Base-by-base conservation (phyloP, 2,113 vertebrate genomes). In the Pseudolaguvia tuberculata region DNA sequence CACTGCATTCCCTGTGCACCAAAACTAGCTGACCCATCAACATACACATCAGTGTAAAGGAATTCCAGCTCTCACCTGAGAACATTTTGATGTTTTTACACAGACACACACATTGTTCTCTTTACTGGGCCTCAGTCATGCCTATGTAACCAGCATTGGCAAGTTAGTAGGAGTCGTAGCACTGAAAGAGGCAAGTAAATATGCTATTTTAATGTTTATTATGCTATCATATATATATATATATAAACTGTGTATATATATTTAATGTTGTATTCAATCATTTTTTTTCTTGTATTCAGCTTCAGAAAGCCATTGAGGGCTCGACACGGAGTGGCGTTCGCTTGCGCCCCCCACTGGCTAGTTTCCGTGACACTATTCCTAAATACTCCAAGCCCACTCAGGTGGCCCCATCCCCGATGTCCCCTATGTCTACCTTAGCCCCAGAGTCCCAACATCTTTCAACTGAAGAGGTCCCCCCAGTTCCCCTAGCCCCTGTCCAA, bases 301-400 rank as follows among this genome's bases (percentile, higher is more conserved):
- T 98, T 59, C 96, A 97, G 86, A 97, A 96, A 79, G 95, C 96
- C 73, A 96, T 98, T 3, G 93, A 98, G 59, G 96, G 95, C 47
- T 95, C 96, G 75, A 96, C 95, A 0, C 86, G 92, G 76, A 93
- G 93, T 0, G 96, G 96, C 0, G 93, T 96, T 15, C 90, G 90
- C 0, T 92, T 97, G 35, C 94, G 93, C 1, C 95, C 96, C 0
- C 96, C 95, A 0, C 91, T 98, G 0, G 96, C 96, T 86, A 98
- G 96, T 70, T 95, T 98, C 69, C 91, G 95, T 0, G 92, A 89
- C 27, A 86, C 89, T 56, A 91, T 71, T 65, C 84, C 86, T 5
- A 83, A 85, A 52, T 78, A 79, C n/a, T 65, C 80, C 2, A 86
- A 90, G 78, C 55, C 85, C 57, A 73, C 86, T 77, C 58, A 84